Evolutionary conservation across 2,113 vertebrate species (phyloP).

Genomic region (Anguilla rostrata): DNA sequence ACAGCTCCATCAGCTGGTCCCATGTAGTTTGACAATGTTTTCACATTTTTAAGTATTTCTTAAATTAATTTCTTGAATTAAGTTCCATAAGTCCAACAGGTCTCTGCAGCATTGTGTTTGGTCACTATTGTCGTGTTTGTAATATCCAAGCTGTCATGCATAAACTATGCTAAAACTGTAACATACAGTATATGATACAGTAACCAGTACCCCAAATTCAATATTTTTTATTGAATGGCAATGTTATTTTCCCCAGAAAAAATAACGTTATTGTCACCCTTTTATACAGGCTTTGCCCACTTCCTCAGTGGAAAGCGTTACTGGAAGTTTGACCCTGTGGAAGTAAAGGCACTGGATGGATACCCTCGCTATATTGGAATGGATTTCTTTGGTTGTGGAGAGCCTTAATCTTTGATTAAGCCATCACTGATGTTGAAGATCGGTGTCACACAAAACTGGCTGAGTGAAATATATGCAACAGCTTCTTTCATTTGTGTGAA

Average conservation of each 20-base stretch:
- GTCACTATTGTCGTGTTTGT: not conserved
- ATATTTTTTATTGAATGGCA: not conserved
- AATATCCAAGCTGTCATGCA: not conserved
- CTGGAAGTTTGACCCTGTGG: slow-evolving; percentile 88
- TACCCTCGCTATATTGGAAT: slow-evolving; percentile 81
- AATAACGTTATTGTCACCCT: not conserved
- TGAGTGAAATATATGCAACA: not conserved
- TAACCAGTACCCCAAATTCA: not conserved
- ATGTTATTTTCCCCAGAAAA: not conserved
- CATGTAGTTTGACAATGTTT: not conserved
- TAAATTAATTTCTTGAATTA: not conserved
- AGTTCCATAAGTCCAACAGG: not conserved
- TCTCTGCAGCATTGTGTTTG: not conserved
- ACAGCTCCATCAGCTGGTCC: not conserved
- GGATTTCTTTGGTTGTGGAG: slow-evolving; percentile 82
- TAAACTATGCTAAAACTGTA: not conserved
- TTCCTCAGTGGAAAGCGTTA: slow-evolving; percentile 82
- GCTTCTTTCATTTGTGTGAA: not conserved
- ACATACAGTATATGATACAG: not conserved
- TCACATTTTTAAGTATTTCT: not conserved
- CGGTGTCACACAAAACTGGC: slow-evolving; percentile 1
- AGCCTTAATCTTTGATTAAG: not conserved
- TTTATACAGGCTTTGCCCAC: slow-evolving; percentile 80
- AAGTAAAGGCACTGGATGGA: slow-evolving; percentile 81
- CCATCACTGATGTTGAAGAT: slow-evolving; percentile 24